Conservation (phyloP, 2,113 vertebrate genomes). For the Falcunculus frontatus region DNA sequence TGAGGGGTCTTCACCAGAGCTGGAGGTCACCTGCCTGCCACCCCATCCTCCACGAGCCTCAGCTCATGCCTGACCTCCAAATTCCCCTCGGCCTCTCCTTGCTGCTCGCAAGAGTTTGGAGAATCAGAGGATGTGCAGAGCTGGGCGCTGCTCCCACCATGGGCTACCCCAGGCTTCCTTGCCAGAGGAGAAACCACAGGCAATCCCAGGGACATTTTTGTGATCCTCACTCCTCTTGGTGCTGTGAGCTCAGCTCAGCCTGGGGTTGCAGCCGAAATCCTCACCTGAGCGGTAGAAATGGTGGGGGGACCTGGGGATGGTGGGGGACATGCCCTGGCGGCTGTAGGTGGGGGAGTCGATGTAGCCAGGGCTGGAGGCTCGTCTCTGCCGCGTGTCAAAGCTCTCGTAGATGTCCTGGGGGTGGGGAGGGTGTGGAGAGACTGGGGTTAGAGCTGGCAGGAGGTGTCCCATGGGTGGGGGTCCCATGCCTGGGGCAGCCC, state of each 20-base stretch:
- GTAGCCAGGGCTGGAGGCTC: conserved; percentile 91
- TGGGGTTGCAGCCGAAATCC: not conserved
- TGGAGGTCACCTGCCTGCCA: not conserved
- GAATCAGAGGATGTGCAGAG: not conserved
- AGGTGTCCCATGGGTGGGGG: rapidly evolving
- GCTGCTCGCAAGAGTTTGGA: not conserved
- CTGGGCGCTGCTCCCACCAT: rapidly evolving
- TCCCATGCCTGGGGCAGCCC: not conserved
- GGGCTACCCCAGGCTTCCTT: not conserved
- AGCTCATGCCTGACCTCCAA: not conserved
- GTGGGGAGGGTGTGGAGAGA: not conserved
- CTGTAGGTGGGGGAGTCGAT: conserved; percentile 91
- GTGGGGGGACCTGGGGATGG: conserved; percentile 89
- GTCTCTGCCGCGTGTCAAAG: conserved; percentile 86
- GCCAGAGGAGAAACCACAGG: not conserved
- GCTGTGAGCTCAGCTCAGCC: not conserved
- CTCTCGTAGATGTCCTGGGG: conserved; percentile 89
- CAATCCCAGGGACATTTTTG: not conserved
- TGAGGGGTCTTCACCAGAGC: not conserved
- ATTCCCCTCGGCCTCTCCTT: not conserved
- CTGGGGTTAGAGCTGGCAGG: not conserved
- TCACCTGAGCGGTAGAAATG: conserved; percentile 92
- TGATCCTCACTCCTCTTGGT: rapidly evolving
- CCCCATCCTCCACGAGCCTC: not conserved
- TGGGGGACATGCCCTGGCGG: conserved; percentile 91